Evolutionary conservation across 2,797 vertebrate genomes (phyloP), one percentile per base, ranked within the genome.

Genomic region (Podarcis siculus): DNA sequence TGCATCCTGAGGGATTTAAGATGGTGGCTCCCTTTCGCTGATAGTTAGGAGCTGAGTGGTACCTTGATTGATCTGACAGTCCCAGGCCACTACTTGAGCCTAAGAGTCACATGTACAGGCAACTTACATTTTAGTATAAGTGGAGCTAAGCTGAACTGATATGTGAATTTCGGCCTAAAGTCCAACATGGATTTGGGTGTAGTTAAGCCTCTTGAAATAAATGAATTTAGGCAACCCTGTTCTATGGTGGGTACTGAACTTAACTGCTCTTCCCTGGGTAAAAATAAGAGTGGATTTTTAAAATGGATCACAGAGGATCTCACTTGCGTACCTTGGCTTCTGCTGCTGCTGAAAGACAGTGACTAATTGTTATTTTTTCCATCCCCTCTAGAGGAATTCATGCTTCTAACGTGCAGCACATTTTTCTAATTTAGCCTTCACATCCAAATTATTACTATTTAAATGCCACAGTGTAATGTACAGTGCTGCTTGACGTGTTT

Each of bases 391-490:
- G 82, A 55, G 92, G 95, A 94, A 91, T 95, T 89, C 81, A 71
- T 95, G 91, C 94, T 96, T 95, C 92, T 93, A 93, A 96, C 94
- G 83, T 89, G 93, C 90, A 91, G 85, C 93, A 92, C 92, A 72
- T 93, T 95, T 96, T 88, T 96, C 49, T 95, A 93, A 96, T 95
- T 95, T 95, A 94, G 95, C 89, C 88, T 90, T 92, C 83, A 35
- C 64, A 94, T 96, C 93, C 79, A 0, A 93, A 91, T 95, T 96
- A 87, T 94, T 95, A 89, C 93, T 95, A 89, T 96, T 95, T 96
- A 96, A 97, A 97, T 97, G 95, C 96, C 96, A 94, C 27, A 49
- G 92, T 93, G 84, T 96, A 96, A 69, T 96, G 95, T 93, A 87
- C 94, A 94, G 91, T 92, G 88, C 91, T 32, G 32, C 95, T 96